These are phyloP conservation scores for Arnoldichthys spilopterus DNA, from an alignment of 2,797 vertebrate species.

Conservation along the genomic window DNA sequence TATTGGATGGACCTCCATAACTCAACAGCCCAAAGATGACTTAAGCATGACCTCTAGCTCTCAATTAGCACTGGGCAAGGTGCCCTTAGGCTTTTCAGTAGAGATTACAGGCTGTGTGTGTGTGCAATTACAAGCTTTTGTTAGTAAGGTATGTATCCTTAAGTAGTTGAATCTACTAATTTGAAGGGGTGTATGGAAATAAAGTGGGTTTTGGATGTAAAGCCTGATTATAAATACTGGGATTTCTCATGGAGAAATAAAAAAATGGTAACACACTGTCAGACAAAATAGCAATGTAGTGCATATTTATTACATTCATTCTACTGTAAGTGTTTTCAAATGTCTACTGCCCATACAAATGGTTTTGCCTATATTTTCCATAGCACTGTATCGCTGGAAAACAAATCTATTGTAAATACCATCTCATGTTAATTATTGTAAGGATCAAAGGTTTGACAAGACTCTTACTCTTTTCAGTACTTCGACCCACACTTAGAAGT, in stretches of 20 bases:
- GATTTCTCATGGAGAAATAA: neutral
- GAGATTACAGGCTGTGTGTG: neutral
- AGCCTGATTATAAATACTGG: neutral
- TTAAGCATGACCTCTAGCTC: neutral
- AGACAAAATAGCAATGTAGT: too few species aligned
- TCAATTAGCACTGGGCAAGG: neutral
- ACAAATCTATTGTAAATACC: neutral
- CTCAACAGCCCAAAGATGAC: too few species aligned
- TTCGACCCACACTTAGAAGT: slow-evolving; percentile 35
- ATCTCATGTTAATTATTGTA: neutral
- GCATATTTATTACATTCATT: too few species aligned
- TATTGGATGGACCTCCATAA: too few species aligned
- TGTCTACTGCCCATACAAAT: neutral
- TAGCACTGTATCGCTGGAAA: neutral
- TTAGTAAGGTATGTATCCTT: too few species aligned
- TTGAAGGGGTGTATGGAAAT: neutral
- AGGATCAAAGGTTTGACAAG: slow-evolving; percentile 7
- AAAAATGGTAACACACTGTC: neutral
- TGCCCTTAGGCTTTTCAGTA: too few species aligned
- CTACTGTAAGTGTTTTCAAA: neutral
- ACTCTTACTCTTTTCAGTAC: slow-evolving; percentile 3
- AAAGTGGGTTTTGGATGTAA: neutral
- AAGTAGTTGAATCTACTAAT: too few species aligned
- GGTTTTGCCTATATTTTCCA: too few species aligned
- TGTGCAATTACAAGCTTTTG: neutral